Evolutionary conservation across 2,888 invertebrate genomes (phyloP).

Genomic region (Tetranychus piercei): DNA sequence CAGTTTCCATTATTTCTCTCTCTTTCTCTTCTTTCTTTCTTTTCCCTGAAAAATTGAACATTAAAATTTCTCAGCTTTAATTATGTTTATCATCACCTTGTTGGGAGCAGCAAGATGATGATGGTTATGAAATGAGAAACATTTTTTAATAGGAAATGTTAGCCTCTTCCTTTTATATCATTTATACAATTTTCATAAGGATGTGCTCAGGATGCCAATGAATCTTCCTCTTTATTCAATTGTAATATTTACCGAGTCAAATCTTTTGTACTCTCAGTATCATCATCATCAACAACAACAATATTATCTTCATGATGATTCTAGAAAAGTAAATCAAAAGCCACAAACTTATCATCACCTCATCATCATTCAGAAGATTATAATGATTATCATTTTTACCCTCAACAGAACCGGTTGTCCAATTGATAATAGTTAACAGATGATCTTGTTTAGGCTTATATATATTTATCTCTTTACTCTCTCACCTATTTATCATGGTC

Average conservation of each 20-base stretch:
- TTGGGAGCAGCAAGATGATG: neutral
- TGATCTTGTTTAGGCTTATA: neutral
- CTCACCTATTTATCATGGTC: neutral
- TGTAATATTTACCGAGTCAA: too few species aligned
- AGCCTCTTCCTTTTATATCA: neutral
- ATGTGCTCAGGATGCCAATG: neutral
- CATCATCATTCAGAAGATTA: neutral
- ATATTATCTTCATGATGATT: neutral
- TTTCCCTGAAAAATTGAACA: too few species aligned
- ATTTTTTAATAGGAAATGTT: neutral
- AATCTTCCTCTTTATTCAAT: neutral
- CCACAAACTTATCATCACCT: conserved; percentile 1
- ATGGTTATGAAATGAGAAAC: too few species aligned
- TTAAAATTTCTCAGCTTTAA: neutral
- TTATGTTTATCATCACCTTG: neutral
- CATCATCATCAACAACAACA: too few species aligned
- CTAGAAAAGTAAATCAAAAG: neutral
- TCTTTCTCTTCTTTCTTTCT: neutral
- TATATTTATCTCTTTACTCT: neutral
- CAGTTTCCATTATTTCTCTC: neutral
- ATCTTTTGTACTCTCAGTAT: neutral
- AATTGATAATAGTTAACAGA: conserved; percentile 2
- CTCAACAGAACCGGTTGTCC: neutral
- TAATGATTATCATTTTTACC: neutral
- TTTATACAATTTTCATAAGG: neutral